These are phyloP conservation scores for Netelia melanura DNA, from an alignment of 2,888 invertebrate species.

Conservation along the genomic window DNA sequence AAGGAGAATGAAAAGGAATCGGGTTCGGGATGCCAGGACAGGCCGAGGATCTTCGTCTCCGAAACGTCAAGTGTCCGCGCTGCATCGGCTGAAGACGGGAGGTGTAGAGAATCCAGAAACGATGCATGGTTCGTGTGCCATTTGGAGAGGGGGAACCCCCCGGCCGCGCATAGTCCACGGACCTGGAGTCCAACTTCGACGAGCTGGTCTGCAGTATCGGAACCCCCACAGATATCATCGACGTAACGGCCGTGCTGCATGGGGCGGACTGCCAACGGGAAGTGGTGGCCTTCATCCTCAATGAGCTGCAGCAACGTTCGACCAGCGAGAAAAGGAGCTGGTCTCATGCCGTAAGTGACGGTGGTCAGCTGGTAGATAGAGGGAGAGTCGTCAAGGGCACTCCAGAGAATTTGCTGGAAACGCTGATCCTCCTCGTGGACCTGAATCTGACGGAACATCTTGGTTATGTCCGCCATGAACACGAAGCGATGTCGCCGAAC, in stretches of 20 bases:
- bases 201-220: not conserved
- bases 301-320: not conserved
- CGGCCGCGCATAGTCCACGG: not conserved
- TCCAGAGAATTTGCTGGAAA: conserved; percentile 23
- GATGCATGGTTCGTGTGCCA: conserved; percentile 8
- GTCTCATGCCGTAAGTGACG: not conserved
- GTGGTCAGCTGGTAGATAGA: not conserved
- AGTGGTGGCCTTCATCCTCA: conserved; percentile 2
- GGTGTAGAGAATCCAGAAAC: not conserved
- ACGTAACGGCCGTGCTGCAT: not conserved
- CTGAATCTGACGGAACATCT: conserved; percentile 39
- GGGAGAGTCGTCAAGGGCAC: too few relatives aligned
- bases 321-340: not conserved
- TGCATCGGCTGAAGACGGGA: too few relatives aligned
- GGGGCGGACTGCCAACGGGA: not conserved
- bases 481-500: conserved; percentile 1
- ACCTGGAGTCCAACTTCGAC: not conserved
- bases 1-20: conserved; percentile 31
- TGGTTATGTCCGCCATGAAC: conserved; percentile 43
- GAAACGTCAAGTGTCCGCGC: conserved; percentile 35
- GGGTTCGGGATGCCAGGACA: conserved; percentile 18
- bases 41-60: conserved; percentile 38
- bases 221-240: conserved; percentile 23
- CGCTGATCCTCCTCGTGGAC: conserved; percentile 35
- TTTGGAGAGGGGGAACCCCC: conserved; percentile 16